Evolutionary conservation across 2,113 vertebrate species (phyloP), one percentile per base, ranked within the genome.

Genomic region (Pontoporia blainvillei): DNA sequence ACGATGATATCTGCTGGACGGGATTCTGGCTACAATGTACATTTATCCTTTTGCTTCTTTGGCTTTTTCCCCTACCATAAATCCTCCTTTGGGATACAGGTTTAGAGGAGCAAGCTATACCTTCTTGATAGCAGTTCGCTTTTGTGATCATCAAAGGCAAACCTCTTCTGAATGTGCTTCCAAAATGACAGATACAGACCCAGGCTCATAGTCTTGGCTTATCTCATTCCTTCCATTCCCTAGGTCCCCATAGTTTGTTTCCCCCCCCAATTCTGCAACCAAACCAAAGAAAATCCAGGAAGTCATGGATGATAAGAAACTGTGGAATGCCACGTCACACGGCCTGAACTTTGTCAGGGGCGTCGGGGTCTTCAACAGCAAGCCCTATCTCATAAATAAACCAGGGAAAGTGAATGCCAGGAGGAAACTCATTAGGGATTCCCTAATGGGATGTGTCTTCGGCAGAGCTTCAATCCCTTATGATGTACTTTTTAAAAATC

Each of bases 221-320:
- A 12, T 41, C 72, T 62, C 46, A 8, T 31, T 12, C 71, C 54
- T 49, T 13, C 20, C 2, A 1, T 2, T 41, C 75, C 49, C 29
- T 31, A 25, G 36, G 18, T 54, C 78, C 52, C 27, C 83, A 6
- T 0, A n/a, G 25, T 76, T 23, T 31, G 76, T 61, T 83, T 72
- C 20, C 46, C 49, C 49, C 52, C 17, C 18, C 31, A 64, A 36
- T 7, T 84, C 46, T 8, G 54, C 64, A 91, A 39, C 83, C 23
- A 31, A 76, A 25, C 89, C 57, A 72, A 79, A 94, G 29, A 52
- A 87, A 96, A 57, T 67, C 88, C 61, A 94, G 81, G 88, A 95
- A 93, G 52, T 96, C 89, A 64, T 21, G 86, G 86, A 95, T 0
- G 5, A 90, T 72, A 81, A 96, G 87, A 88, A 67, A 73, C 41